A percentile compares a stretch with the other conserved stretches of the same genome.
phyloP scores from a whole-genome alignment of 2,797 vertebrate species.

The Dipus sagitta region DNA sequence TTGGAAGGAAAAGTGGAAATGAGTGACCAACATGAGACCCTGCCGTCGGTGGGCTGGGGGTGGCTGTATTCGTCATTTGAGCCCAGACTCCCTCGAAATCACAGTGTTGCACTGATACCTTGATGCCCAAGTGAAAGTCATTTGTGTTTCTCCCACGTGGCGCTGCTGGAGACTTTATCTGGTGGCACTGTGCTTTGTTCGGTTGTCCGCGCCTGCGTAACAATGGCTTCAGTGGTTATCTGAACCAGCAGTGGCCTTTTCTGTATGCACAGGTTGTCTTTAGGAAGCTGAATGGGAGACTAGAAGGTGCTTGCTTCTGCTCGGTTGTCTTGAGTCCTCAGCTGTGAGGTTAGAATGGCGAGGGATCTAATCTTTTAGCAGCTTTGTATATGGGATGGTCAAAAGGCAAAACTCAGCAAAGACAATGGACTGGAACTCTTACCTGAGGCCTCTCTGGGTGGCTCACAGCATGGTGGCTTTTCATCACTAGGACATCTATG shows the following conservation, averaged over 20 bases:
- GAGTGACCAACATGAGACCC: not conserved
- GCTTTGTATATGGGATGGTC: slow-evolving; percentile 5
- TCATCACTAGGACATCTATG: not conserved
- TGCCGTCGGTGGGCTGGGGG: not conserved
- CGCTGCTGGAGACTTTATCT: not conserved
- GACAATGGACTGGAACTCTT: not conserved
- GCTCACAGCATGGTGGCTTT: not conserved
- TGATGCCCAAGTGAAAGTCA: not conserved
- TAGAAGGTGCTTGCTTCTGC: not conserved
- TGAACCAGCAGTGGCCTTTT: not conserved
- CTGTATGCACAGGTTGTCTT: not conserved
- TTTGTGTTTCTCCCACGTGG: not conserved
- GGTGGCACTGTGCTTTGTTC: not conserved
- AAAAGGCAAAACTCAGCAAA: slow-evolving; percentile 24
- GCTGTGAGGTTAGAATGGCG: not conserved
- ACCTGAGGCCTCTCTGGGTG: not conserved
- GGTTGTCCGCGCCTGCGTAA: not conserved
- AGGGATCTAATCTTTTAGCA: not conserved
- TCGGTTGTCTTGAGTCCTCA: not conserved
- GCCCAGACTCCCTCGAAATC: not conserved
- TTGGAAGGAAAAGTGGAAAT: not conserved
- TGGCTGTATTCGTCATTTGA: not conserved
- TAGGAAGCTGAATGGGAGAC: not conserved
- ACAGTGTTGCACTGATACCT: not conserved
- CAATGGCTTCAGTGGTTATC: not conserved